Percentiles rank a stretch among this genome's conserved stretches.
phyloP scores from a whole-genome alignment of 2,113 vertebrate genomes.

The Perca flavescens region DNA sequence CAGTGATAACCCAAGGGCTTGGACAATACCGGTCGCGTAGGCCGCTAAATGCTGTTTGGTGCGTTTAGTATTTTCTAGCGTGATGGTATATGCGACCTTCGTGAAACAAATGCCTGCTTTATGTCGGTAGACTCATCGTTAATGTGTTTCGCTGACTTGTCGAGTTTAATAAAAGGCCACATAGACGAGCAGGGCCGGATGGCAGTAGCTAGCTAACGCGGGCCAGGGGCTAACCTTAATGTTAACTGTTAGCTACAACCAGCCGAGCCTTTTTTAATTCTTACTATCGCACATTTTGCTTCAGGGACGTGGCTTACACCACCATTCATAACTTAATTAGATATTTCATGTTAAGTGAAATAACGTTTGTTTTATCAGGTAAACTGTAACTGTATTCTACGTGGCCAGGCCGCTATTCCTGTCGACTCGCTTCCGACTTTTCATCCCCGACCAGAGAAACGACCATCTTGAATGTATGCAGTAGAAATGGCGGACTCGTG shows the following conservation, averaged over 20 bases:
- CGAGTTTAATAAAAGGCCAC: neutral
- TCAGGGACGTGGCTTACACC: neutral
- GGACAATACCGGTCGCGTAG: constrained; percentile 34
- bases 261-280: too few species aligned
- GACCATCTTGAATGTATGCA: constrained; percentile 74
- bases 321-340: rapidly evolving
- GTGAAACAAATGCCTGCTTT: neutral
- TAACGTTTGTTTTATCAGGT: too few species aligned
- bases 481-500: constrained; percentile 78
- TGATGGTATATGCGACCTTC: too few species aligned
- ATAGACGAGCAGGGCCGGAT: neutral
- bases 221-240: neutral
- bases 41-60: rapidly evolving
- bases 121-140: rapidly evolving
- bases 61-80: rapidly evolving
- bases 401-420: too few species aligned
- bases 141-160: neutral
- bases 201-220: neutral
- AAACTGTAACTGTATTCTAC: too few species aligned
- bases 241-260: neutral
- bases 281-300: rapidly evolving
- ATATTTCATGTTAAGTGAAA: rapidly evolving
- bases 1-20: neutral
- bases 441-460: constrained; percentile 9
- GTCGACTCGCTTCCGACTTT: neutral